Evolutionary conservation across 2,797 vertebrate genomes (phyloP).

Genomic region (Triplophysa bombifrons): DNA sequence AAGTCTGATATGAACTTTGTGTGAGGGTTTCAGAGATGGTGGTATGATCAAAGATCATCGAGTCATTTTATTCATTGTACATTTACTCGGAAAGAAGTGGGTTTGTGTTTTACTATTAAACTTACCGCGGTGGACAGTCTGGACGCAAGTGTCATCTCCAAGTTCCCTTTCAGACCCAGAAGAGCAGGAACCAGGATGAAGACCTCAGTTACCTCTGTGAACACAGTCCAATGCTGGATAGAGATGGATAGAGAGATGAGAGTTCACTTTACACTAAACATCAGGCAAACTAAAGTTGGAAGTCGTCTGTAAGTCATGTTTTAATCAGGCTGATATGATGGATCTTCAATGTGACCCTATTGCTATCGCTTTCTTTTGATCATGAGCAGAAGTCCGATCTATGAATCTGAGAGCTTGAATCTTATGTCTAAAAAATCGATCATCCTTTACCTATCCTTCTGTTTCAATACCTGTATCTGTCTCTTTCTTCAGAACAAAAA

Average conservation of each 20-base stretch:
- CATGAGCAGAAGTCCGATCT: not conserved
- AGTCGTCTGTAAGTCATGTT: not conserved
- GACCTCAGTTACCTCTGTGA: slow-evolving; percentile 92
- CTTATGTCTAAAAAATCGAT: not conserved
- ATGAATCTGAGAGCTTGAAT: not conserved
- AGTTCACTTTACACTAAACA: not conserved
- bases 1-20: not conserved
- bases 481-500: not conserved
- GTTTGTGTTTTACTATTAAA: slow-evolving; percentile 37
- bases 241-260: slow-evolving; percentile 50
- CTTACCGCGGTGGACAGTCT: slow-evolving; percentile 98
- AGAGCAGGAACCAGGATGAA: slow-evolving; percentile 97
- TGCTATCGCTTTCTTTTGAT: not conserved
- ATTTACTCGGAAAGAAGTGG: not conserved
- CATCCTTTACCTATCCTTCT: not conserved
- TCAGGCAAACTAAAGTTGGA: slow-evolving; percentile 13
- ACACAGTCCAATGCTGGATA: slow-evolving; percentile 99
- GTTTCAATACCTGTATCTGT: not conserved
- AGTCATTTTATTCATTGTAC: no score
- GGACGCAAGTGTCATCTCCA: slow-evolving; percentile 98
- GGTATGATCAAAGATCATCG: no score
- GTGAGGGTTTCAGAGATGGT: not conserved
- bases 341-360: no score
- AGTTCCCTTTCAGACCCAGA: slow-evolving; percentile 96
- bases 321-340: not conserved